Base-by-base conservation (phyloP, 2,797 vertebrate species). In the Mus caroli region DNA sequence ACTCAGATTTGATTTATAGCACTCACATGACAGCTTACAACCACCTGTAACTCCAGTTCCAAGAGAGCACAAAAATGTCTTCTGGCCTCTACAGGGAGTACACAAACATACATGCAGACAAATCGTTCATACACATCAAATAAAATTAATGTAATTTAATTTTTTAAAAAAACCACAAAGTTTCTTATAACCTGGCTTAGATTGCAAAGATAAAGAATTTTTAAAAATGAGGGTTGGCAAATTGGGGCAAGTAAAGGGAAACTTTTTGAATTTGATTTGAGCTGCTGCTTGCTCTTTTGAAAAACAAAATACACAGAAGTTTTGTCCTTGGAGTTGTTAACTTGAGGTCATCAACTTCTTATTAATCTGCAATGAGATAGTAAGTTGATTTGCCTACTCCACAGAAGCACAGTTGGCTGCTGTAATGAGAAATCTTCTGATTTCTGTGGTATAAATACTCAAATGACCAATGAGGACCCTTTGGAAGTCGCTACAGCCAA, bases 141-240 rank as follows among this genome's bases (percentile, higher is more conserved):
- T 83, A 62, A 50, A 50, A n/a, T 50, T 69, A 46, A 67, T n/a
- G 31, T n/a, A 85, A 24, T 67, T 20, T 34, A 67, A 46, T 22
- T 84, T 62, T 46, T 85, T 14, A 14, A 50, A 67, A 85, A 17
- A 71, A 91, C 50, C 24, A 52, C 91, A 17, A 83, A 97, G 80
- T 50, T 52, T 94, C 82, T 94, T 96, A 0, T 87, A 77, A 95
- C 6, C 62, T 91, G 26, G 37, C 4, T n/a, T 19, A 93, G 0
- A 3, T 80, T 69, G 37, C 56, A 90, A 92, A 94, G 52, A 90
- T 83, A 89, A 64, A 75, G 79, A 28, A 91, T 94, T 97, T 94
- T 97, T 93, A 92, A 97, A 96, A 97, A 90, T 92, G 80, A 96
- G 83, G 4, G 1, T 22, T 73, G 8, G 1, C 13, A 58, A 10